Evolutionary conservation across 30 jellyfish, hydroid and myxozoan genomes (phyloP), one percentile per base, ranked within the genome.

Genomic region (Cassiopea xamachana): DNA sequence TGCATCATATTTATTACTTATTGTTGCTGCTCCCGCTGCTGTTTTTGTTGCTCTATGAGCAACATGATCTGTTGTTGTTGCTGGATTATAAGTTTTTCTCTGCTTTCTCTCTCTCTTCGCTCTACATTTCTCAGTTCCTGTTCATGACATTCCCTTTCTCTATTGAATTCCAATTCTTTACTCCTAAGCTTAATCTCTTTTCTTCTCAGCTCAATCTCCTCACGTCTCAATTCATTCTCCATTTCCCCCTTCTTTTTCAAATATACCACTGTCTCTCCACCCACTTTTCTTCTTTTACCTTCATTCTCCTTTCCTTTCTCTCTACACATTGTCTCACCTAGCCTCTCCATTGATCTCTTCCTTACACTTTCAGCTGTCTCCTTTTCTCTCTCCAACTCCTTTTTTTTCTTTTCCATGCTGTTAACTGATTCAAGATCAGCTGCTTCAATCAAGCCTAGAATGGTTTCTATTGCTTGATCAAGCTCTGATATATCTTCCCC

Each of bases 401-500:
- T 27, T 73, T 50, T 73, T 73, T 14, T 50, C 50, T 73, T 73
- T 73, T 27, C 60, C 81, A 27, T 10, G 12, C 12, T 55, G 10
- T 55, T 55, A 6, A 10, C 64, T 55, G 64, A 55, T 10, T 55
- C 64, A 55, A 3, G 64, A 6, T 73, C 51, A 13, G 81, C 81
- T 73, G 51, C 81, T 27, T 73, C 81, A 27, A 50, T 27, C 48
- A 73, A 27, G 12, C 50, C 51, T 2, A 73, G 48, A 50, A 73
- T 18, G 17, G 81, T 27, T 50, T 73, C 81, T 13, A 16, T 27
- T 73, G 89, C 89, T 2, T 80, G 62, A 59, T 80, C 89, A 43
- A 80, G 79, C 79, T 80, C 89, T 80, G 89, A 7, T 43, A 59
- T 17, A 15, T 47, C 78, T 59, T 80, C 89, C 60, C 80, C 80